Evolutionary conservation across 1,140 invertebrate genomes (phyloP).

Genomic region (Megathymus violae): DNA sequence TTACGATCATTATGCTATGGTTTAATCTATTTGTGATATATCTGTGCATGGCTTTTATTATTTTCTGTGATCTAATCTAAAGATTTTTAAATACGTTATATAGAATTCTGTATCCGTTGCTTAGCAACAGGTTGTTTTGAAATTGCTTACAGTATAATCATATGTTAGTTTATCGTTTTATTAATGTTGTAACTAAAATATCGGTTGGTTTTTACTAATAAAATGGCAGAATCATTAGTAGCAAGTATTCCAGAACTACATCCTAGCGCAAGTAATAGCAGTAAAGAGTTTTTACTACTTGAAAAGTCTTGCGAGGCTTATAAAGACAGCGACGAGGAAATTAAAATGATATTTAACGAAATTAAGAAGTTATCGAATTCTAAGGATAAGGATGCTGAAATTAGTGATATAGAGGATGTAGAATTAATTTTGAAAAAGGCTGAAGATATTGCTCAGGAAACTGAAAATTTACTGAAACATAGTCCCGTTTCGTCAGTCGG

Average conservation of each 20-base stretch:
- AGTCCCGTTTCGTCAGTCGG: conserved; percentile 44
- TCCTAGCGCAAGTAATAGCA: conserved; percentile 65
- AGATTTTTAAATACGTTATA: conserved; percentile 5
- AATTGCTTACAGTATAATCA: conserved; percentile 1
- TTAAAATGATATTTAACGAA: conserved; percentile 75
- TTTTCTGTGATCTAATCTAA: neutral
- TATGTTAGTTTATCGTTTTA: neutral
- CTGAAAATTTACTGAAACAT: conserved; percentile 68
- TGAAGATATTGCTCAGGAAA: conserved; percentile 72
- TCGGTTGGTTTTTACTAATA: neutral
- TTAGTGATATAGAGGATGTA: conserved; percentile 69
- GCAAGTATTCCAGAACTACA: conserved; percentile 36
- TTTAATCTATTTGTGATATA: no score
- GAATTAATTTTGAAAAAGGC: conserved; percentile 75
- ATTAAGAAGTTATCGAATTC: conserved; percentile 66
- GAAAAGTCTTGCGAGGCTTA: conserved; percentile 70
- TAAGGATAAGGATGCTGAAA: conserved; percentile 54
- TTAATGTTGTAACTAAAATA: neutral
- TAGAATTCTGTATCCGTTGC: conserved; percentile 44
- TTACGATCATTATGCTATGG: no score
- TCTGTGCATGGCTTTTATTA: neutral
- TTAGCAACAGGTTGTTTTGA: conserved; percentile 57
- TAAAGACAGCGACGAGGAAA: conserved; percentile 77
- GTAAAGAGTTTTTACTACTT: conserved; percentile 71
- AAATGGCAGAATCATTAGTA: conserved; percentile 35